phyloP scores from a whole-genome alignment of 2,888 invertebrate species.

The Latrodectus elegans region DNA sequence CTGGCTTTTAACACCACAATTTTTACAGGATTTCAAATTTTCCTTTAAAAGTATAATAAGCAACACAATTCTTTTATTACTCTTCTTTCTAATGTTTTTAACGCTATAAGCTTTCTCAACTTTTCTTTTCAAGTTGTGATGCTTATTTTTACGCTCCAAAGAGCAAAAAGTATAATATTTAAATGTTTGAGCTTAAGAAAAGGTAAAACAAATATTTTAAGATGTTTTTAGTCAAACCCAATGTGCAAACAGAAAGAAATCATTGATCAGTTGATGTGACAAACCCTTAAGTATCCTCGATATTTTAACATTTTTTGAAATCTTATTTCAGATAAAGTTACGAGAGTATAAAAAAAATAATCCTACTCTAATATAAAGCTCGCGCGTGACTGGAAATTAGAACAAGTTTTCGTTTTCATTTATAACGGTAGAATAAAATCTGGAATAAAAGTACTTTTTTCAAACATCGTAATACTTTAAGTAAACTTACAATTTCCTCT shows the following conservation, averaged over 20 bases:
- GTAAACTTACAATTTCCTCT: constrained; percentile 27
- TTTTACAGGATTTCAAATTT: no score
- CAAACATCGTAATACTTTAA: constrained; percentile 37
- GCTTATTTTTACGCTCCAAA: no score
- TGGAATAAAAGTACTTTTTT: constrained; percentile 18
- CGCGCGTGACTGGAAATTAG: constrained; percentile 52
- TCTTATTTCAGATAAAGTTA: constrained; percentile 46
- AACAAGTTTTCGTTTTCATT: constrained; percentile 40
- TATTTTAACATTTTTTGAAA: constrained; percentile 49
- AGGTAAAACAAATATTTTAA: no score
- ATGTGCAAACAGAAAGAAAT: neutral
- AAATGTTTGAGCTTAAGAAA: no score
- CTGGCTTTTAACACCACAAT: no score
- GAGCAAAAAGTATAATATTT: no score
- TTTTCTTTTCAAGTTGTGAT: no score
- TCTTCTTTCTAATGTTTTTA: no score
- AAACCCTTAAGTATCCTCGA: constrained; percentile 23
- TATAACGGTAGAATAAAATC: constrained; percentile 17
- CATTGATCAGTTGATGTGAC: constrained; percentile 30
- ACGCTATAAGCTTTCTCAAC: no score
- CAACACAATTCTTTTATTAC: no score
- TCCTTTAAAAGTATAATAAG: no score
- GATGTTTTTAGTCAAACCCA: no score
- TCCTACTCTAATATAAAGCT: constrained; percentile 31
- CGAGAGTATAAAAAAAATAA: constrained; percentile 31